Base-by-base conservation (phyloP, 2,797 vertebrate genomes). In the Anguilla megastoma region DNA sequence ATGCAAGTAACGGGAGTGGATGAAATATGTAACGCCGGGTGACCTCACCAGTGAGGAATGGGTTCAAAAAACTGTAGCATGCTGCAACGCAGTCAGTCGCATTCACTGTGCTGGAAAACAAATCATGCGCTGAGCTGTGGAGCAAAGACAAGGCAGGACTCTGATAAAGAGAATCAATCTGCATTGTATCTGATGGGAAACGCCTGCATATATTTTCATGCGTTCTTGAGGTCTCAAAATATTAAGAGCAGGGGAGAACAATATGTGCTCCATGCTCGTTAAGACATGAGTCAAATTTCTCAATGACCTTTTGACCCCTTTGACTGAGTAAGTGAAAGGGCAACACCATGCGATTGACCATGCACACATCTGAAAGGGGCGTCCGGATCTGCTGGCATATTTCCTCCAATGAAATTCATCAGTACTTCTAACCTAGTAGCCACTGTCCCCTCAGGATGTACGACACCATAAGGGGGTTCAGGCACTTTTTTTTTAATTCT, bases 1-100 rank as follows among this genome's bases (percentile, higher is more conserved):
- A 94, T 89, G 52, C 88, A 91, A n/a, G 88, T 85, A 90, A 90
- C 88, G 76, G 80, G 87, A 89, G 24, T n/a, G 85, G 90, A 88
- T 84, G 60, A 88, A 89, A 88, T 87, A 87, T 82, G 79, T 80
- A 80, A 80, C 76, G 45, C 36, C 6, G 76, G 86, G 86, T 93
- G 93, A 95, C 91, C 92, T 93, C 91, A 93, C 36, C 58, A 80
- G 50, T 63, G 79, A 91, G 89, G 91, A 91, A 92, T 91, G 90
- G 91, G 90, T 91, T 87, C 87, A 90, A 91, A 90, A 91, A 92
- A 92, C 89, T 88, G 56, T 86, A 10, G 79, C 41, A n/a, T 2
- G 89, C 91, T 88, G 88, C 89, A 80, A 88, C 63, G 69, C 83
- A 33, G 36, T 66, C 85, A 69, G 80, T 45, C 76, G 36, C 60